Conservation (phyloP, 92 coral and sea anemone genomes). For the Actinernus sp. region DNA sequence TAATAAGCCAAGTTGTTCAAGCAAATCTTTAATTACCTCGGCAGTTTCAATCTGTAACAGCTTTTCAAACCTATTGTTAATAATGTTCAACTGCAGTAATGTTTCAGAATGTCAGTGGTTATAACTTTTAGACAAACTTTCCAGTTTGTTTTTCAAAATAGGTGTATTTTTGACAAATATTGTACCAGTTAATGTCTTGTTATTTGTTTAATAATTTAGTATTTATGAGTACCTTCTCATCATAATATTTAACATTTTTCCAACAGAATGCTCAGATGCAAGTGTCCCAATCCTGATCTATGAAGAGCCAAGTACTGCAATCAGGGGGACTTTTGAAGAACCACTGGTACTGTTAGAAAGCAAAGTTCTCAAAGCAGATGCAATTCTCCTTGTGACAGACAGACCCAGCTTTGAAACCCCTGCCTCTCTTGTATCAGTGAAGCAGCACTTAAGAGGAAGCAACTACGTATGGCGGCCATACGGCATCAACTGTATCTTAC, state of each 20-base stretch:
- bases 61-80: no score
- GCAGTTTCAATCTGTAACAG: no score
- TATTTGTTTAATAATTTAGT: constrained; percentile 3
- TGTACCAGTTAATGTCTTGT: no score
- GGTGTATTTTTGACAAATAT: no score
- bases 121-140: no score
- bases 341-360: constrained; percentile 81
- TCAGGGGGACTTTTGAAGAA: constrained; percentile 79
- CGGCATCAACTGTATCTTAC: constrained; percentile 94
- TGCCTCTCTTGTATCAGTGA: constrained; percentile 74
- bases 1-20: no score
- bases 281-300: constrained; percentile 65
- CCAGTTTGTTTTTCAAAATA: no score
- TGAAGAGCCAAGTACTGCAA: constrained; percentile 79
- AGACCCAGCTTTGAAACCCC: constrained; percentile 85
- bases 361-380: constrained; percentile 93
- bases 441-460: constrained; percentile 74
- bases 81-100: no score
- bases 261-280: constrained; percentile 64
- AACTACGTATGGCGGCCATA: constrained; percentile 95
- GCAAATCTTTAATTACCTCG: no score
- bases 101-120: no score
- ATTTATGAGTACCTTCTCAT: no score
- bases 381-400: constrained; percentile 92
- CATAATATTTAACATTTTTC: constrained; percentile 8